These are phyloP conservation scores for Unio pictorum DNA, from an alignment of 2,888 invertebrate species.

Conservation along the genomic window DNA sequence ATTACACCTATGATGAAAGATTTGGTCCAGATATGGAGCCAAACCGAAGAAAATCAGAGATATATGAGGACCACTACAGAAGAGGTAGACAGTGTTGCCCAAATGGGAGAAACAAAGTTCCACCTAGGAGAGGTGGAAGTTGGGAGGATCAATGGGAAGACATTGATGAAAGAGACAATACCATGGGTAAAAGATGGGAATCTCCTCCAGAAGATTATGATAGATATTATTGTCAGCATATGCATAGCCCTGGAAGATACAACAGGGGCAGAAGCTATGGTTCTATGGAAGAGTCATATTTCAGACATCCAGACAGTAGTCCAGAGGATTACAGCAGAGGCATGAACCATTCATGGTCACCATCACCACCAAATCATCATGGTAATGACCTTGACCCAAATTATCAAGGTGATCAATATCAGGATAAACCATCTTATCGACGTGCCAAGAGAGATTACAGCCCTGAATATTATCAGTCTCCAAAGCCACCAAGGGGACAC, in stretches of 20 bases:
- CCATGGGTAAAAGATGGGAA: constrained; percentile 34
- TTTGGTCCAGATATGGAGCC: no score
- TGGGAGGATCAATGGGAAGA: constrained; percentile 11
- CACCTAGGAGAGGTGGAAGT: constrained; percentile 6
- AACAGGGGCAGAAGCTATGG: constrained; percentile 18
- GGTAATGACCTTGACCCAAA: no score
- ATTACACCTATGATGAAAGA: no score
- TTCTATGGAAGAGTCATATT: constrained; percentile 23
- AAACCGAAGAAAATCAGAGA: no score
- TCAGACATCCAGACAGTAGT: constrained; percentile 27
- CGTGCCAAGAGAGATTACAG: no score
- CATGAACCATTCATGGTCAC: no score
- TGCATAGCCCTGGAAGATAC: constrained; percentile 19
- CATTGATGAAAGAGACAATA: constrained; percentile 15
- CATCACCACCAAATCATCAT: no score
- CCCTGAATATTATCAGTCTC: no score
- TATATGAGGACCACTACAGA: constrained; percentile 13
- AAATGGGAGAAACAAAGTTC: constrained; percentile 7
- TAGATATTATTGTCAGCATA: constrained; percentile 5
- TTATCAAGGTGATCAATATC: no score
- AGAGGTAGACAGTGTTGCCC: constrained; percentile 19
- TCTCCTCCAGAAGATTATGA: constrained; percentile 23
- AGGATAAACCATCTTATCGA: no score
- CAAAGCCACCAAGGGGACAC: no score
- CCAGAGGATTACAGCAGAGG: constrained; percentile 20